A percentile compares a stretch with the other conserved stretches of the same genome.
phyloP scores from a whole-genome alignment of 2,797 vertebrate genomes.

The Lycodopsis pacificus region DNA sequence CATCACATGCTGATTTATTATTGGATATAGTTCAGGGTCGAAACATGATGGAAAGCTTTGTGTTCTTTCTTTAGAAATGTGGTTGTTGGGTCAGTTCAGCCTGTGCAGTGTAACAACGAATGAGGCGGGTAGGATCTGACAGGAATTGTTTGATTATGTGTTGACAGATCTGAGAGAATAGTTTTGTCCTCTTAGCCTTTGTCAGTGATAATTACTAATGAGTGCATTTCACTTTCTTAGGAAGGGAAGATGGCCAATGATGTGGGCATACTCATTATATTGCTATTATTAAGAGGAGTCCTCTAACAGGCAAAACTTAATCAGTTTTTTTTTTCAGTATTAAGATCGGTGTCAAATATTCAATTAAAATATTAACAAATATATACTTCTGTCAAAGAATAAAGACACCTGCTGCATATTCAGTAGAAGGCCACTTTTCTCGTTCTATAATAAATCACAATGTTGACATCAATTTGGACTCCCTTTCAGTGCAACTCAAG shows the following conservation, averaged over 20 bases:
- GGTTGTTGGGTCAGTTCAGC: not conserved
- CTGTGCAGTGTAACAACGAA: not conserved
- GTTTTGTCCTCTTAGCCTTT: constrained; percentile 10
- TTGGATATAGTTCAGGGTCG: not conserved
- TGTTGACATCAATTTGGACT: constrained; percentile 17
- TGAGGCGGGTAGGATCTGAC: not conserved
- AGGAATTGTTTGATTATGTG: constrained; percentile 9
- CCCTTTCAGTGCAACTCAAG: not conserved
- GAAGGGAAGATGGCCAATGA: not conserved
- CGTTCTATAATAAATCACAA: not conserved
- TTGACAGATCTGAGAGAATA: not conserved
- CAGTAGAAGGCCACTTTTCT: not conserved
- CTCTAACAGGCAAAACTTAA: not conserved
- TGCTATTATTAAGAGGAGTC: constrained; percentile 15
- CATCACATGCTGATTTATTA: constrained; percentile 9
- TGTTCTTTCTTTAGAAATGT: constrained; percentile 5
- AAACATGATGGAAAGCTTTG: not conserved
- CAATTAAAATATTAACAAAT: not conserved
- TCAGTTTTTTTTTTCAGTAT: not conserved
- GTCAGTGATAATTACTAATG: constrained; percentile 12
- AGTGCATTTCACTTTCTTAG: not conserved
- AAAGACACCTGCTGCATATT: not conserved
- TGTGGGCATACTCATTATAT: not conserved
- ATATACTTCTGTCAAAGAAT: not conserved
- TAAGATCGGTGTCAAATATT: not conserved